Base-by-base conservation (phyloP, 1,140 invertebrate species). In the Drosophila chauvacae region DNA sequence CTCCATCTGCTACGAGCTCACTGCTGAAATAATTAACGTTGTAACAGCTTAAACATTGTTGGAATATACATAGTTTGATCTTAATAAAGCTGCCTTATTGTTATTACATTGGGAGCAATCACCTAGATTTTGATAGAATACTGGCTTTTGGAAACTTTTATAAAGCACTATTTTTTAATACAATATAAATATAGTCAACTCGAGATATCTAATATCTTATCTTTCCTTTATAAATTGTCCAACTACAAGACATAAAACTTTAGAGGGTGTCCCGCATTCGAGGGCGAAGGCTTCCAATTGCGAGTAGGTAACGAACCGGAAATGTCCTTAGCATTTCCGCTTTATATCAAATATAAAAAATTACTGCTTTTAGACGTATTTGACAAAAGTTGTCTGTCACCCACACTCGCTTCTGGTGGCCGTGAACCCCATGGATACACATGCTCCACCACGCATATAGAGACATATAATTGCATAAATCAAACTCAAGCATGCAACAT, bases 401-500 rank as follows among this genome's bases (percentile, higher is more conserved):
- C 45, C 57, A 47, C 75, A 73, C 56, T 61, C 55, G 39, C 33
- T 26, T 30, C 26, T 51, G 39, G 28, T 41, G 51, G 41, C 30
- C 30, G 23, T 20, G 59, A 45, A 45, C 58, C 55, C 26, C 35
- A 41, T 58, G 37, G 57, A 47, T 39, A 50, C 64, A 69, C 70
- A 76, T 47, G 50, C 61, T 68, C 23, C 41, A 37, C 28, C 48
- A 42, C 47, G 44, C 59, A 61, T 56, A 77, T 83, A 78, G 77
- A 75, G 56, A 90, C 75, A 87, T 85, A 91, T 88, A 91, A 91
- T 91, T 91, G 78, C 88, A 91, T 91, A 88, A 91, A 91, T 91
- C 88, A 91, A 91, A 91, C 90, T 90, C 81, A 90, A 90, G 84
- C 86, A 90, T 86, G 81, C 80, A 84, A 81, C 90, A 91, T 91